Percentiles rank a stretch among this genome's conserved stretches.
These are phyloP conservation scores for Sitta carolinensis DNA, from an alignment of 2,797 vertebrate genomes.

Conservation along the genomic window DNA sequence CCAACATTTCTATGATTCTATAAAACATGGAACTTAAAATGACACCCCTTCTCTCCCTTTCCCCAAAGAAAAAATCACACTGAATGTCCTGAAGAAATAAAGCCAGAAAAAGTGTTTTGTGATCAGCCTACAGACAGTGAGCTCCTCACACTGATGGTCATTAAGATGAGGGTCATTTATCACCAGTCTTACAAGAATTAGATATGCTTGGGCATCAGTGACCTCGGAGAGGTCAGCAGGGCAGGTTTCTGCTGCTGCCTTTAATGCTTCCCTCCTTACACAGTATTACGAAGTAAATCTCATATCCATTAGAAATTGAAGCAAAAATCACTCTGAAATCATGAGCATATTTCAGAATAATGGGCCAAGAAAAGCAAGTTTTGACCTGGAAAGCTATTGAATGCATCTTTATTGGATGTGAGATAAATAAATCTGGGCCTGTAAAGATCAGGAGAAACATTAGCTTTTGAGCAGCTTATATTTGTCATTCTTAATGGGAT, in stretches of 20 bases:
- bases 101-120: neutral
- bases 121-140: neutral
- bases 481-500: neutral
- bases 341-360: neutral
- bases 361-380: neutral
- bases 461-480: neutral
- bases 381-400: neutral
- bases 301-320: neutral
- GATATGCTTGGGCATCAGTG: neutral
- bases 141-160: neutral
- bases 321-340: neutral
- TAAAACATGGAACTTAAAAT: neutral
- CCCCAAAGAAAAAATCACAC: neutral
- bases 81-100: neutral
- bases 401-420: neutral
- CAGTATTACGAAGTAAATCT: neutral
- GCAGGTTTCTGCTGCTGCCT: neutral
- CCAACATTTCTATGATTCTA: neutral
- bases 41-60: neutral
- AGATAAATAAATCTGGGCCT: neutral
- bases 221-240: neutral
- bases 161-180: neutral
- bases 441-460: neutral
- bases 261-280: neutral
- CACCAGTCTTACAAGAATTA: neutral